Conservation (phyloP, 2,113 vertebrate species). For the Ochotona curzoniae region DNA sequence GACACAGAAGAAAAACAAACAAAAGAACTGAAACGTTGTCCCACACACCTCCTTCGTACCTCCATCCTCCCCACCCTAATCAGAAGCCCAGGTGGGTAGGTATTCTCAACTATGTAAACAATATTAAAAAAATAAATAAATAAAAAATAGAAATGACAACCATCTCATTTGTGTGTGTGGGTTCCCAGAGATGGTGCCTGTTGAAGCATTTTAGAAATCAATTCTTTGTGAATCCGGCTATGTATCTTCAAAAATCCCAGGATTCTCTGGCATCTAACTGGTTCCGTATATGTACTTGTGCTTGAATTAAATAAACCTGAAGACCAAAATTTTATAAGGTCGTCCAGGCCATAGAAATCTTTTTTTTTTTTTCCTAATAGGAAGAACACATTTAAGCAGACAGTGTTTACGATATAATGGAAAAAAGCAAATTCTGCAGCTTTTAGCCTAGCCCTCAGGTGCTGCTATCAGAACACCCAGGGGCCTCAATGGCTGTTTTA, state of each 20-base stretch:
- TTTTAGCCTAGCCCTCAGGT: background rate
- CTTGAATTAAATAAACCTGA: conserved; percentile 1
- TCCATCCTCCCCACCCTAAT: too few species aligned
- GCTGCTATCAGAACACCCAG: too few species aligned
- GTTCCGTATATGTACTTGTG: background rate
- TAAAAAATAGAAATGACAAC: too few species aligned
- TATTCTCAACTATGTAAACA: too few species aligned
- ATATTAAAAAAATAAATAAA: too few species aligned
- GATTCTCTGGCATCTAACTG: background rate
- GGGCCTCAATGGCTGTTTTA: accelerated
- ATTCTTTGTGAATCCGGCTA: background rate
- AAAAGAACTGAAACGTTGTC: too few species aligned
- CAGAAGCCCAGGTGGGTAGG: too few species aligned
- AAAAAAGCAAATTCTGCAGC: background rate
- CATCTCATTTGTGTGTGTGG: background rate
- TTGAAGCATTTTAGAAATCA: background rate
- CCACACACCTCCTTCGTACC: too few species aligned
- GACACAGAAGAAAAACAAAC: too few species aligned
- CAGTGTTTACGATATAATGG: background rate
- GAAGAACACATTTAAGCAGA: background rate
- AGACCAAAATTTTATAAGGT: background rate
- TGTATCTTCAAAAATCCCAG: background rate
- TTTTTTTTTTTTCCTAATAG: background rate
- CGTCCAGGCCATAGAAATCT: background rate
- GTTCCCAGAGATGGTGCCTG: background rate